Conservation (phyloP, 2,888 invertebrate species). For the Drosophila prolongata region DNA sequence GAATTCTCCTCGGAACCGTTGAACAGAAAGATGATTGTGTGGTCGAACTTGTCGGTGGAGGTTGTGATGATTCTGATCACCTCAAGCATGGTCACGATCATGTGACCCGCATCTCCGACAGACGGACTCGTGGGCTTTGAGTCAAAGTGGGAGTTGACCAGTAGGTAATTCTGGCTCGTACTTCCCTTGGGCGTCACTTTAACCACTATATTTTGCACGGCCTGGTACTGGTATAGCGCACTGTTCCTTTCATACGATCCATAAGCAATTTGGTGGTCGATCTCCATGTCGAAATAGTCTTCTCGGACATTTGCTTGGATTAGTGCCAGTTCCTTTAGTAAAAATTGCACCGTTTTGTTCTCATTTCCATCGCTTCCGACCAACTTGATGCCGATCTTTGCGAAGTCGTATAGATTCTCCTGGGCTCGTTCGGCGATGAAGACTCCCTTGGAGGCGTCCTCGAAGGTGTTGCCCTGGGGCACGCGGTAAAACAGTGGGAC, state of each 20-base stretch:
- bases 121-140: conserved; percentile 92
- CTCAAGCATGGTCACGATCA: conserved; percentile 87
- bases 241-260: conserved; percentile 61
- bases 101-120: conserved; percentile 85
- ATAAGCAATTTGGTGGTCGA: conserved; percentile 72
- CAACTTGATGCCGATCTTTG: conserved; percentile 51
- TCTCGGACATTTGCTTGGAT: conserved; percentile 58
- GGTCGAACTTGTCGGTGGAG: conserved; percentile 82
- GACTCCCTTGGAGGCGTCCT: conserved; percentile 78
- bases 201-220: conserved; percentile 81
- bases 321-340: conserved; percentile 59
- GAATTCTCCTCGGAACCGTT: conserved; percentile 89
- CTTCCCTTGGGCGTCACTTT: conserved; percentile 69
- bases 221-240: conserved; percentile 73
- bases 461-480: conserved; percentile 53
- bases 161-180: conserved; percentile 68
- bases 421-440: conserved; percentile 89
- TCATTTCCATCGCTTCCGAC: conserved; percentile 90
- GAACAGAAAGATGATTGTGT: conserved; percentile 87
- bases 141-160: conserved; percentile 95
- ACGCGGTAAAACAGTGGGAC: conserved; percentile 56
- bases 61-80: conserved; percentile 84
- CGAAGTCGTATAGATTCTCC: conserved; percentile 40
- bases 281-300: conserved; percentile 75
- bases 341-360: conserved; percentile 86